A percentile compares a stretch with the other conserved stretches of the same genome.
phyloP scores from a whole-genome alignment of 2,797 vertebrate genomes.

The Bucorvus abyssinicus region DNA sequence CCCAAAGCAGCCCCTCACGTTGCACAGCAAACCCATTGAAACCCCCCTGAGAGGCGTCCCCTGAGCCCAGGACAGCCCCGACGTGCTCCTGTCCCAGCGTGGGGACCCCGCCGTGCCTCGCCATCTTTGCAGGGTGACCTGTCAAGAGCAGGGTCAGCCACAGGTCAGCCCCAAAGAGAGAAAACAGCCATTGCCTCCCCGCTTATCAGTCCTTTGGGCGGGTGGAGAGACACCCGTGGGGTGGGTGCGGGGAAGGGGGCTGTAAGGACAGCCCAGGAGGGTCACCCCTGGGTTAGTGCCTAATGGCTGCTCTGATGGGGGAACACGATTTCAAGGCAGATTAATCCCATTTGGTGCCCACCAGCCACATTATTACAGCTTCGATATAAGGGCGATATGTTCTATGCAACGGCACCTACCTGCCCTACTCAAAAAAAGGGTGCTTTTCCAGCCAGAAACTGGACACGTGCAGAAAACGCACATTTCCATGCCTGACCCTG shows the following conservation, averaged over 20 bases:
- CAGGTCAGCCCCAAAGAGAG: slow-evolving; percentile 62
- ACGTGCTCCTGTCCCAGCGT: accelerated
- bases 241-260: background rate
- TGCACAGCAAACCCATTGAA: accelerated
- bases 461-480: background rate
- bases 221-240: background rate
- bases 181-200: slow-evolving; percentile 32
- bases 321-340: background rate
- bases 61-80: accelerated
- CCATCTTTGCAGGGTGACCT: background rate
- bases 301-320: background rate
- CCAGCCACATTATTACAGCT: accelerated
- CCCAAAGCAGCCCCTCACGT: accelerated
- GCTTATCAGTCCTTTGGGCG: slow-evolving; percentile 34
- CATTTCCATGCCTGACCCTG: background rate
- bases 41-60: too few species aligned
- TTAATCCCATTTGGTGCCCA: background rate
- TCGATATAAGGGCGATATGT: accelerated
- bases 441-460: background rate
- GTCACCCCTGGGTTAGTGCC: slow-evolving; percentile 27
- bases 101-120: background rate
- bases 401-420: accelerated
- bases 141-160: slow-evolving; percentile 51
- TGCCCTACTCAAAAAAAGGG: background rate
- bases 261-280: background rate